These are phyloP conservation scores for Huso huso DNA, from an alignment of 2,797 vertebrate genomes.

Conservation along the genomic window DNA sequence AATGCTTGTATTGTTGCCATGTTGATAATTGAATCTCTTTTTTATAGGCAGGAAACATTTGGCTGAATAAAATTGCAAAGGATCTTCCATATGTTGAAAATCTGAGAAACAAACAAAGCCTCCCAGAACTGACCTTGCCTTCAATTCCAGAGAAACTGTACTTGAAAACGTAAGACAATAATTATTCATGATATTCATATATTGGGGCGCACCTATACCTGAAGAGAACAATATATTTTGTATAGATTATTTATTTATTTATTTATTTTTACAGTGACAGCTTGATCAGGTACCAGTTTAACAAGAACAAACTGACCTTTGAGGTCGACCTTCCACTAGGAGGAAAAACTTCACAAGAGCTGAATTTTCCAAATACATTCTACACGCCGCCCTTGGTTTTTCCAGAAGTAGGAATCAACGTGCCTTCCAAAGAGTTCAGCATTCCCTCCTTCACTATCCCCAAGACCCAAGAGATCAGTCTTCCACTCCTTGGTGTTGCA, in stretches of 20 bases:
- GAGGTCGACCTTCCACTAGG: slow-evolving; percentile 74
- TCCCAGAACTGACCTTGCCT: slow-evolving; percentile 63
- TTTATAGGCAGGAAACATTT: slow-evolving; percentile 71
- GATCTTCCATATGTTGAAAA: slow-evolving; percentile 56
- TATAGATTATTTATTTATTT: neutral
- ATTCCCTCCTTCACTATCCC: slow-evolving; percentile 75
- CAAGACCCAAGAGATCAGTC: slow-evolving; percentile 49
- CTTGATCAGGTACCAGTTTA: slow-evolving; percentile 71
- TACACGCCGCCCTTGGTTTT: slow-evolving; percentile 55
- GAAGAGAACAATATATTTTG: neutral
- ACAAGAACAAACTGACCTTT: slow-evolving; percentile 64
- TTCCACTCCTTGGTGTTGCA: slow-evolving; percentile 71
- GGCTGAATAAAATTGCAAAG: slow-evolving; percentile 67
- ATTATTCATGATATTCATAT: neutral
- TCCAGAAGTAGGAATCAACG: slow-evolving; percentile 52
- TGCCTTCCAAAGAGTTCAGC: slow-evolving; percentile 51
- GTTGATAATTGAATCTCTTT: slow-evolving; percentile 11
- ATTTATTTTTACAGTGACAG: slow-evolving; percentile 60
- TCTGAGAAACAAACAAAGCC: slow-evolving; percentile 58
- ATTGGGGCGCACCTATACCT: no score
- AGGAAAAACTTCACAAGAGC: slow-evolving; percentile 69
- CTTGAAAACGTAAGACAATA: slow-evolving; percentile 69
- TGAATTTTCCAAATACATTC: slow-evolving; percentile 58
- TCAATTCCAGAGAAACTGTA: slow-evolving; percentile 77
- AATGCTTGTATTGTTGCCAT: no score